Conservation (phyloP, 2,888 invertebrate species). For the Callyntrura guangdongensis region DNA sequence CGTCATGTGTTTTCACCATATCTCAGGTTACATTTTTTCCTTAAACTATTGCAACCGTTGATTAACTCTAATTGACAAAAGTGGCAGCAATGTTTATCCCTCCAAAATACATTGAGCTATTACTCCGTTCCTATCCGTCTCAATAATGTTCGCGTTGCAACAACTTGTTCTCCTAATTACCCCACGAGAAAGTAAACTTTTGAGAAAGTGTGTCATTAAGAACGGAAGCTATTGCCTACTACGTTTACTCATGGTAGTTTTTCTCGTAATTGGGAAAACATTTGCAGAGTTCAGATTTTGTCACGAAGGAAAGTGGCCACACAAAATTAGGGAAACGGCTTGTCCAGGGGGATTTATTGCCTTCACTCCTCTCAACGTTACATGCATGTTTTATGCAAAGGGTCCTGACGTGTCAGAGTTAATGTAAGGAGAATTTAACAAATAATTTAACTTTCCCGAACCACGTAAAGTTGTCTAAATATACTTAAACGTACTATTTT, state of each 20-base stretch:
- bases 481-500: background rate
- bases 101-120: background rate
- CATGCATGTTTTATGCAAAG: slow-evolving; percentile 51
- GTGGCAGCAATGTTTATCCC: background rate
- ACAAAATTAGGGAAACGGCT: slow-evolving; percentile 57
- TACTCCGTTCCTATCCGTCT: no score
- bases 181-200: background rate
- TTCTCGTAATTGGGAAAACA: background rate
- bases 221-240: background rate
- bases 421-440: slow-evolving; percentile 37
- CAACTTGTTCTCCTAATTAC: background rate
- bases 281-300: slow-evolving; percentile 56
- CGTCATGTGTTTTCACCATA: no score
- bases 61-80: no score
- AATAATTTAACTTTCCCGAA: background rate
- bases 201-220: background rate
- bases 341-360: slow-evolving; percentile 69
- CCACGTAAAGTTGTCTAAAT: background rate
- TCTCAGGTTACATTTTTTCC: no score
- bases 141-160: background rate
- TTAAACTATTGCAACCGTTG: no score
- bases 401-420: slow-evolving; percentile 20
- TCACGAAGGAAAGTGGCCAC: slow-evolving; percentile 46
- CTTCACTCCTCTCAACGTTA: slow-evolving; percentile 37
- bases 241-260: background rate